Evolutionary conservation across 2,113 vertebrate genomes (phyloP), one percentile per base, ranked within the genome.

Genomic region (Pitta sordida): DNA sequence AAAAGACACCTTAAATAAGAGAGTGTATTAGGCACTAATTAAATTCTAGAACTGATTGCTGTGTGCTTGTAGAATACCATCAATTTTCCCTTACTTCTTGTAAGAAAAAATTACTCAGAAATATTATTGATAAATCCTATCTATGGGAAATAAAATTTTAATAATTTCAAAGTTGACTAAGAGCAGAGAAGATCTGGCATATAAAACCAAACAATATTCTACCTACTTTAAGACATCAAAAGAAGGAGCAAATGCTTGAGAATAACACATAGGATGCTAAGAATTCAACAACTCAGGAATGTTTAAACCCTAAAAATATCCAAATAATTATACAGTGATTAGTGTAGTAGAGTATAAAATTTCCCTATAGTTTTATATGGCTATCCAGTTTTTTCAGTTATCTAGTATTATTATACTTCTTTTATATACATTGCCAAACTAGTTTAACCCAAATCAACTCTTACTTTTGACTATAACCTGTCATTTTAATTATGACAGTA

Each of bases 21-120:
- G 9, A n/a, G 3, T 13, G 13, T 48, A 52, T 27, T 27, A 36
- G 0, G 0, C 24, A 56, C 18, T 15, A 46, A 22, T 11, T 10
- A 41, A 20, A 41, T 62, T 55, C 51, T 69, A 26, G 10, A 46
- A 37, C 10, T 15, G 11, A 80, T 29, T 64, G 4, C 24, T 49
- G 3, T 7, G 24, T 11, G 7, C 26, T 70, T 65, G n/a, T 24
- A 46, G 17, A 86, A 34, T 34, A 78, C 1, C 5, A 43, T 24
- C 5, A 56, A 13, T 51, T 79, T 79, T 18, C 15, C 11, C 15
- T 14, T 60, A 15, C 6, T 63, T 37, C 23, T 43, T 39, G 23
- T 11, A 55, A 92, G 3, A 32, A 63, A 67, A 49, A 67, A 59
- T 8, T 24, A 49, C 7, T 62, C 21, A 37, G 29, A 49, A 86